Percentiles rank a stretch among this genome's conserved stretches.
These are phyloP conservation scores for Stenurella melanura DNA, from an alignment of 2,888 invertebrate species.

Conservation along the genomic window DNA sequence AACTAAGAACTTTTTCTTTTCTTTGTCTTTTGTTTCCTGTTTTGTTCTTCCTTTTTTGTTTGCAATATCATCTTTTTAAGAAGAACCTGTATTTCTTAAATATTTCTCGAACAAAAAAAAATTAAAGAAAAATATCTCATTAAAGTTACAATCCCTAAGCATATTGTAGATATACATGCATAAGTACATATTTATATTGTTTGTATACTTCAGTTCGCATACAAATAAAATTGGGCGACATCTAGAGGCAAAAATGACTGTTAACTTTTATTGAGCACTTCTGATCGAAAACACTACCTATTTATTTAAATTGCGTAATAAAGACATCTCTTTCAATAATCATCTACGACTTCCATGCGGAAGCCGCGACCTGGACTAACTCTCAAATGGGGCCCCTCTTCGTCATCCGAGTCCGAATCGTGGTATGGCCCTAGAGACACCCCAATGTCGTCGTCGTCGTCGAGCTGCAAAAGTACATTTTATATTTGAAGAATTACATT, in stretches of 20 bases:
- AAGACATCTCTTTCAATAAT: slow-evolving; percentile 65
- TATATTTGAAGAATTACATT: background rate
- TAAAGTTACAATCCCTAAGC: no score
- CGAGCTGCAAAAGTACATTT: slow-evolving; percentile 57
- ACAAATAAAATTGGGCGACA: background rate
- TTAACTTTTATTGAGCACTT: slow-evolving; percentile 15
- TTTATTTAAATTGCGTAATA: slow-evolving; percentile 32
- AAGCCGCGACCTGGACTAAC: slow-evolving; percentile 66
- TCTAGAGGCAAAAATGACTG: background rate
- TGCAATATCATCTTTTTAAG: no score
- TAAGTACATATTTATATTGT: no score
- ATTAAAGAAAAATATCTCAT: no score
- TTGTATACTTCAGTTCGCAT: background rate
- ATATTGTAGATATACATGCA: no score
- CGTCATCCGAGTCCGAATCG: slow-evolving; percentile 68
- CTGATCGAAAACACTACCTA: slow-evolving; percentile 13
- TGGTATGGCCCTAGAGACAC: slow-evolving; percentile 67
- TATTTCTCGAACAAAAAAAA: no score
- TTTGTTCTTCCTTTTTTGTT: no score
- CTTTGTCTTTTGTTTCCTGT: no score
- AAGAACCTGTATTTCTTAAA: no score
- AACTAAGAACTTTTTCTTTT: no score
- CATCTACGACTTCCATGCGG: slow-evolving; percentile 70
- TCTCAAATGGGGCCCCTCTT: slow-evolving; percentile 63
- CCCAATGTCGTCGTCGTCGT: slow-evolving; percentile 67